These are phyloP conservation scores for Emydoidea blandingii DNA, from an alignment of 2,797 vertebrate genomes.

Conservation along the genomic window DNA sequence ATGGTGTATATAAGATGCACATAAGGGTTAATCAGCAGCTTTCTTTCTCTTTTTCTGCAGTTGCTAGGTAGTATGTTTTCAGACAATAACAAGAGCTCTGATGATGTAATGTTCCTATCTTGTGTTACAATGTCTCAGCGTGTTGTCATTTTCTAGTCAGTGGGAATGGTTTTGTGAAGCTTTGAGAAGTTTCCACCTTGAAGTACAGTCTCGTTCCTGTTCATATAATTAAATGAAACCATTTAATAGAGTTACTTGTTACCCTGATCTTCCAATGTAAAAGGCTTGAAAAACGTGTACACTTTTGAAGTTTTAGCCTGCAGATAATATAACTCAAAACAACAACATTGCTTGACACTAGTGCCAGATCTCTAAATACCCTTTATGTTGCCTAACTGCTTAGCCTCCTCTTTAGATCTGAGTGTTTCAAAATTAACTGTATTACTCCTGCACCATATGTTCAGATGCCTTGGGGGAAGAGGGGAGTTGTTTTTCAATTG, in stretches of 20 bases:
- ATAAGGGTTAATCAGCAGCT: neutral
- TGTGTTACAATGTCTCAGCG: neutral
- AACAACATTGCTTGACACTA: neutral
- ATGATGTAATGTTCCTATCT: neutral
- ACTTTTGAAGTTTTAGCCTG: neutral
- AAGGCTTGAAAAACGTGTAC: neutral
- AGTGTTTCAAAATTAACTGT: slow-evolving; percentile 61
- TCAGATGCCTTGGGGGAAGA: neutral
- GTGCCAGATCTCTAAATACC: neutral
- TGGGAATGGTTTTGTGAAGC: neutral
- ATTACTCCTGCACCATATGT: slow-evolving; percentile 43
- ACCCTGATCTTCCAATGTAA: neutral
- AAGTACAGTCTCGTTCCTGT: neutral
- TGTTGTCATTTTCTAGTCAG: neutral
- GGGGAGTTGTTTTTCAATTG: slow-evolving; percentile 53
- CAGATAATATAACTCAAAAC: slow-evolving; percentile 10
- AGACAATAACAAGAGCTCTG: neutral
- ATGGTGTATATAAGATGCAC: neutral
- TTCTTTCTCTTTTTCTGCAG: neutral
- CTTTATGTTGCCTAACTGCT: slow-evolving; percentile 48
- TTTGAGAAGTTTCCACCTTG: neutral
- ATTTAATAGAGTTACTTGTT: slow-evolving; percentile 3
- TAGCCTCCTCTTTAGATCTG: slow-evolving; percentile 39
- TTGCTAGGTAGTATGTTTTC: neutral
- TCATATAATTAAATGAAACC: neutral